These are phyloP conservation scores for Homarus americanus DNA, from an alignment of 1,140 invertebrate genomes.

Conservation along the genomic window DNA sequence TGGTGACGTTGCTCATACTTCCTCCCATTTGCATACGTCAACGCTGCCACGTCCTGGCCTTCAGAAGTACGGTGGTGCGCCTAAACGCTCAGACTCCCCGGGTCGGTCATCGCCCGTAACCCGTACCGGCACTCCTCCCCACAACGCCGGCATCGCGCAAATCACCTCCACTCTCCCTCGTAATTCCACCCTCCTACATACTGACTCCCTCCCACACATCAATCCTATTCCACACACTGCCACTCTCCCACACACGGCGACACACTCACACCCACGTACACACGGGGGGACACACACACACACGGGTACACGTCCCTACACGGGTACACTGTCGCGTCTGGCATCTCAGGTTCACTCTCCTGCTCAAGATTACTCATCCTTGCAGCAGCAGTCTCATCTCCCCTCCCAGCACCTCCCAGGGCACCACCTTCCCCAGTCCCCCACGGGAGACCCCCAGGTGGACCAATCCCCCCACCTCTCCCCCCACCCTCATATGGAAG, in stretches of 20 bases:
- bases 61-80: not conserved
- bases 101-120: not conserved
- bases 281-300: not conserved
- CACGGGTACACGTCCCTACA: not conserved
- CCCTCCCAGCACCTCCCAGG: conserved; percentile 6
- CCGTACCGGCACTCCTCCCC: not conserved
- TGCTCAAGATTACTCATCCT: not conserved
- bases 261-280: not conserved
- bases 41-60: not conserved
- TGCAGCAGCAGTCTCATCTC: conserved; percentile 10
- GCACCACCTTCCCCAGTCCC: not conserved
- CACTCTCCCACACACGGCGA: conserved; percentile 13
- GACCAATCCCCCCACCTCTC: not conserved
- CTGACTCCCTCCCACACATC: not conserved
- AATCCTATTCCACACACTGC: no score
- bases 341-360: not conserved
- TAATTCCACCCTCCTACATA: conserved; percentile 14
- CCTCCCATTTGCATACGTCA: not conserved
- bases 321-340: not conserved
- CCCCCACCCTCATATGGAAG: conserved; percentile 7
- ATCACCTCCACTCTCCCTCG: not conserved
- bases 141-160: not conserved
- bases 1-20: not conserved
- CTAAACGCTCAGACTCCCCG: not conserved
- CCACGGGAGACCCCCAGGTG: not conserved